Base-by-base conservation (phyloP, 2,888 invertebrate species). In the Onchidella celtica region DNA sequence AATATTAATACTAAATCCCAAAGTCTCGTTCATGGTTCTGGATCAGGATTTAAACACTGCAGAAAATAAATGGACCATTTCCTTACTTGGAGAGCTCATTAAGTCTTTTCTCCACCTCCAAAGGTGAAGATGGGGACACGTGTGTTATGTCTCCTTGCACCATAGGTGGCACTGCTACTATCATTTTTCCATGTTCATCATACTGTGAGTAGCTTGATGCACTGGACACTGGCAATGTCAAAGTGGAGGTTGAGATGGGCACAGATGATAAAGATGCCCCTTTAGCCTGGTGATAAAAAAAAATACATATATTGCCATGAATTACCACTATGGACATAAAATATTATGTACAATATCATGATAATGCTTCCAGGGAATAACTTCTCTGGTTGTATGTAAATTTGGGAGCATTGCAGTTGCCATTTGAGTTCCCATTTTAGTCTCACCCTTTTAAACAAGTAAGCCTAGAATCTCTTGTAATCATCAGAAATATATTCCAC, bases 181-280 rank as follows among this genome's bases (percentile, higher is more conserved):
- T 40, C 61, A 78, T 78, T 70, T 81, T 76, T 65, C 79, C 79
- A 24, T 81, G 82, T 65, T 84, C 84, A 65, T 92, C 92, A 88
- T 89, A 91, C 86, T 91, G 91, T 63, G 91, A 92, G 79, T 91
- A 91, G 70, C 90, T 90, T 72, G 92, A 92, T 47, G 92, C 90
- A 75, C 90, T 91, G 65, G 92, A 92, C 66, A 92, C 89, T 29
- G 92, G 92, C 66, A 92, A 85, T 21, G 92, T 92, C 89, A 91
- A 89, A 81, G 90, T 91, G 65, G 91, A 92, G 24, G 90, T 90
- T 21, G 92, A 92, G 85, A 91, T 91, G 68, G 90, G 91, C 72
- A 91, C 89, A 84, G 90, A 90, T 68, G 89, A 90, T 80, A 90
- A 90, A n/a, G 90, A 89, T 29, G 87, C 85, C 11, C 79, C 84